Percentiles rank a stretch among this genome's conserved stretches.
phyloP scores from a whole-genome alignment of 2,797 vertebrate species.

The Muscicapa striata region DNA sequence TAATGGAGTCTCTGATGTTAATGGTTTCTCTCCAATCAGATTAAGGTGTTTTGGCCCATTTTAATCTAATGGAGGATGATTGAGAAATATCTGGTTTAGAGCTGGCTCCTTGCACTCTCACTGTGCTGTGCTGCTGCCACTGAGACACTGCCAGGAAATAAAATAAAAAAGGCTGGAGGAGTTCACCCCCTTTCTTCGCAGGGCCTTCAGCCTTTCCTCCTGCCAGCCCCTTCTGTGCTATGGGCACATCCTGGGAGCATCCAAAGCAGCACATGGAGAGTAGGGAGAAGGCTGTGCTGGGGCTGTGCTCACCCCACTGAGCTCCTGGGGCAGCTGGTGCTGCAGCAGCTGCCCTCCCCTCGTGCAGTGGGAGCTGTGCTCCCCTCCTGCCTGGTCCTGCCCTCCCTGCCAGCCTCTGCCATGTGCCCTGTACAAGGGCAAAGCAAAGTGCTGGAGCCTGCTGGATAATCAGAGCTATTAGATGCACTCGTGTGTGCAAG shows the following conservation, averaged over 20 bases:
- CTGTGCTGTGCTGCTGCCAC: not conserved
- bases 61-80: not conserved
- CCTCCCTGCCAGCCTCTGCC: not conserved
- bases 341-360: accelerated
- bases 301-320: not conserved
- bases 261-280: not conserved
- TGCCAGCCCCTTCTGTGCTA: not conserved
- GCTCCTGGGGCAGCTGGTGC: not conserved
- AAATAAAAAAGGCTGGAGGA: not conserved
- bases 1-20: constrained; percentile 19
- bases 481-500: not conserved
- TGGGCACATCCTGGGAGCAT: accelerated
- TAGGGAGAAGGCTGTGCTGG: not conserved
- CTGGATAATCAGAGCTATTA: not conserved
- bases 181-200: not conserved
- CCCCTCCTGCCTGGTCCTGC: not conserved
- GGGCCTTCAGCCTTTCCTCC: not conserved
- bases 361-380: not conserved
- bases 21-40: constrained; percentile 3
- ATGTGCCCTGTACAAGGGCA: not conserved
- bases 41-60: not conserved
- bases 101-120: not conserved
- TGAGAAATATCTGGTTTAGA: constrained; percentile 4
- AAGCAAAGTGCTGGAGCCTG: not conserved
- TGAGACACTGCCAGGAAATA: not conserved